Evolutionary conservation across 2,113 vertebrate species (phyloP).

Genomic region (Serinus canaria): DNA sequence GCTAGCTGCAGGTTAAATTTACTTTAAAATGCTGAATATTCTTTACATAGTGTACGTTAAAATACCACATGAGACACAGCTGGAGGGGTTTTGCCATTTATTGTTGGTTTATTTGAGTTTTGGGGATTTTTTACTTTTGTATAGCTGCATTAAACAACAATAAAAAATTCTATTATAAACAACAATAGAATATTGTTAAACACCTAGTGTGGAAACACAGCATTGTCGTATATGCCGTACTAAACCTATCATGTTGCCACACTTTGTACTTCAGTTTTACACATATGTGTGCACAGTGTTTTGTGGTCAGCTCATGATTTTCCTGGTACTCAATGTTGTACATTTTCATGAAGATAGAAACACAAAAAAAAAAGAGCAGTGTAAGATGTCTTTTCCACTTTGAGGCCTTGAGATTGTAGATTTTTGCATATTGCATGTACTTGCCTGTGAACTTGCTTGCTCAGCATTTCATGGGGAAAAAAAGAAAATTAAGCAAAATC

Average conservation of each 20-base stretch:
- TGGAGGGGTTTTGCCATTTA: neutral
- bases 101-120: neutral
- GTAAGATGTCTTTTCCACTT: neutral
- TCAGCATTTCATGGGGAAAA: neutral
- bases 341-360: neutral
- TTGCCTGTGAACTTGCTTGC: neutral
- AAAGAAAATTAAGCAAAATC: neutral
- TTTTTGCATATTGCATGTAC: neutral
- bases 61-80: slow-evolving; percentile 49
- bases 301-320: neutral
- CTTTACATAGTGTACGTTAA: slow-evolving; percentile 24
- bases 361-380: neutral
- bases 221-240: neutral
- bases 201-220: slow-evolving; percentile 8
- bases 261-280: neutral
- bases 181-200: slow-evolving; percentile 49
- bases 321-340: neutral
- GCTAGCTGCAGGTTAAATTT: slow-evolving; percentile 74
- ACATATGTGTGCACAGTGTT: neutral
- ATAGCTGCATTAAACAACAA: slow-evolving; percentile 26
- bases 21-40: slow-evolving; percentile 56
- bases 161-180: slow-evolving; percentile 26
- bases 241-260: slow-evolving; percentile 6
- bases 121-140: slow-evolving; percentile 30
- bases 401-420: neutral